Base-by-base conservation (phyloP, 2,113 vertebrate species). In the Riparia riparia region DNA sequence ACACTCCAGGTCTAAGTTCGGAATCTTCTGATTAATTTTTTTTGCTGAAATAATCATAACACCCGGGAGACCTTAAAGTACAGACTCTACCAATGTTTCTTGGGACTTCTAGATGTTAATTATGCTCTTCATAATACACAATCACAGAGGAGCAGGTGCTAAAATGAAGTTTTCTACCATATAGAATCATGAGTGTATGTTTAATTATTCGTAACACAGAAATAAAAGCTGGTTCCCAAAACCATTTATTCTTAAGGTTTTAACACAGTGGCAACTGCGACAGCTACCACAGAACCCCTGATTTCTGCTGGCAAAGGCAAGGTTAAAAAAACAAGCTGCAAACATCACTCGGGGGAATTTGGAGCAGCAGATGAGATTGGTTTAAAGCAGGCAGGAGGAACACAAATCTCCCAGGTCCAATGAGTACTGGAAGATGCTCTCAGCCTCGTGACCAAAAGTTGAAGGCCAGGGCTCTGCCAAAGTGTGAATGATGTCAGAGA, bases 341-440 rank as follows among this genome's bases (percentile, higher is more conserved):
- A 82, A 54, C 7, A 17, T 3, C n/a, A 17, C 0, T 1, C 10
- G 32, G 0, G 6, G 50, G 31, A 58, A 42, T 39, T 31, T 9
- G 20, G 31, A 54, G 51, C 2, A 7, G 17, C 13, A 18, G 4
- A 3, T 12, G 45, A 0, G 13, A 31, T 76, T 69, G n/a, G 7
- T 54, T 91, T 28, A 39, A 15, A 84, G 82, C 29, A 56, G 41
- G 11, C 22, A 53, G 49, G 24, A 79, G 41, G 47, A 70, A 8
- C 80, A 29, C 47, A 28, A 9, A 7, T 8, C 28, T 64, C 61
- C 51, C 61, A 50, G 6, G 7, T 7, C 53, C 68, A 63, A 22
- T 8, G 24, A 10, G 32, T 19, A 2, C 5, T 47, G 39, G 47
- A 32, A 81, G 18, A 14, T 12, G 26, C 14, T 80, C 78, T 71